Evolutionary conservation across 2,888 invertebrate genomes (phyloP), one percentile per base, ranked within the genome.

Genomic region (Saturnia pavonia): DNA sequence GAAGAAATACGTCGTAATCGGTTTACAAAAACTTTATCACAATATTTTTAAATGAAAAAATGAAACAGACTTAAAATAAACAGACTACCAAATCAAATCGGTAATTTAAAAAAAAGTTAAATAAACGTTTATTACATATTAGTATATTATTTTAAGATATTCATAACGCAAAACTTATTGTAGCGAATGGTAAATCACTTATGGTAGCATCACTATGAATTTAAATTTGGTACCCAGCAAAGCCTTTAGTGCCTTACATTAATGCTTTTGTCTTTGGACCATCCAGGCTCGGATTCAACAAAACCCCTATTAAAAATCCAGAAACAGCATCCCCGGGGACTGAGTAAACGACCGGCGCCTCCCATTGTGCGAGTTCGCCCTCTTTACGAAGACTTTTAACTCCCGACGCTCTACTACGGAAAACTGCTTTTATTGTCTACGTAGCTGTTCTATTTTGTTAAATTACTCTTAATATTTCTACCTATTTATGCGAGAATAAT

Each of bases 291-390:
- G 69, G 71, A 74, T 75, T 72, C 70, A 77, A 78, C 75, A 80
- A 76, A 79, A 76, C 68, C 74, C 68, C 71, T 75, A 77, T 81
- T 78, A 76, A 80, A 80, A 80, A 80, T 75, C 76, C 76, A 76
- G 74, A 69, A 74, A 77, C 69, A 71, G 71, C 70, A 70, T 75
- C 70, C 69, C 71, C 70, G 69, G 70, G 69, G 74, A 73, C 74
- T 74, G 75, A 75, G 72, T 74, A 78, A 78, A 75, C 76, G 75
- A 69, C 63, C 54, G 45, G 72, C 70, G 69, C 40, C 65, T 69
- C 65, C 73, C 70, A 75, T 81, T 80, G 77, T 80, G 74, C 67
- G 48, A 60, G 60, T 70, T 71, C 71, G 71, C 75, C 76, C 74
- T 75, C 75, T 76, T 74, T 75, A 76, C 76, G 78, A 73, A 72